phyloP scores from a whole-genome alignment of 2,797 vertebrate species.

The Neoniphon sammara region DNA sequence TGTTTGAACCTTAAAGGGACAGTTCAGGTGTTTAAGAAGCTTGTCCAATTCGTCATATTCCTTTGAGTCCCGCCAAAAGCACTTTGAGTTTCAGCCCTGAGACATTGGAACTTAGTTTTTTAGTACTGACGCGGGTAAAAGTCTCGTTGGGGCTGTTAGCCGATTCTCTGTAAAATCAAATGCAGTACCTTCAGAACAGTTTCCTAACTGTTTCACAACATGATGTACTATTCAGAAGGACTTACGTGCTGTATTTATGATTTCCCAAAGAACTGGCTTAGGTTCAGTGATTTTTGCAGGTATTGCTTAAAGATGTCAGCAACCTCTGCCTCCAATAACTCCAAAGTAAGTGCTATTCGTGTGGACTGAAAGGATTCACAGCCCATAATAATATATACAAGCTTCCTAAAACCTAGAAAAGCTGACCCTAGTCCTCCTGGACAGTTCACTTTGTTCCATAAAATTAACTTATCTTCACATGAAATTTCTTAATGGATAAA shows the following conservation, averaged over 20 bases:
- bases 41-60: constrained; percentile 20
- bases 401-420: neutral
- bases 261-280: neutral
- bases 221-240: neutral
- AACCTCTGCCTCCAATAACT: neutral
- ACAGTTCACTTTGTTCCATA: neutral
- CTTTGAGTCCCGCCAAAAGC: constrained; percentile 29
- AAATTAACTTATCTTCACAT: neutral
- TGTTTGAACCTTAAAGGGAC: constrained; percentile 36
- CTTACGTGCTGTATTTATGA: neutral
- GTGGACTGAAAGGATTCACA: neutral
- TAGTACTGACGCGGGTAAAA: constrained; percentile 5
- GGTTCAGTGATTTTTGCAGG: neutral
- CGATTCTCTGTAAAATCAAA: constrained; percentile 8
- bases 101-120: neutral
- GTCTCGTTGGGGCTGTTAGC: neutral
- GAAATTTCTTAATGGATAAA: neutral
- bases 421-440: neutral
- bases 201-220: neutral
- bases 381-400: neutral
- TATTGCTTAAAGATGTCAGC: neutral
- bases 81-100: neutral
- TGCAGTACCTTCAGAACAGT: neutral
- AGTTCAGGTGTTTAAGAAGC: constrained; percentile 12
- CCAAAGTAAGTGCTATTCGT: constrained; percentile 5